Evolutionary conservation across 2,888 invertebrate genomes (phyloP).

Genomic region (Dromius quadrimaculatus): DNA sequence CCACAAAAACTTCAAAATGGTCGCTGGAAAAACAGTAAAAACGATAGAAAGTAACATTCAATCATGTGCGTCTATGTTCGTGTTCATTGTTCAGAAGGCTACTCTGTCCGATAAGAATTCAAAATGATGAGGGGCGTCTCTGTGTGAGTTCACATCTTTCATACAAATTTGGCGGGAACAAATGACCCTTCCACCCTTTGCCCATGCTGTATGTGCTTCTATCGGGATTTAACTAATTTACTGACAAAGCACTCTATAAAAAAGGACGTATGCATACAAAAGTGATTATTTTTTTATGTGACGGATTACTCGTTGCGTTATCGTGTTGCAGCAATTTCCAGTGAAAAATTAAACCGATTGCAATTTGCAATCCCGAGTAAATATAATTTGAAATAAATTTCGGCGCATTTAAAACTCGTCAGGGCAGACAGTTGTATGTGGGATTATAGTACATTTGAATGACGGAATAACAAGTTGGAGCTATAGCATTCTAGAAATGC

Average conservation of each 20-base stretch:
- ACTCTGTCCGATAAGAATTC: conserved; percentile 20
- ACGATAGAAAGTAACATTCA: conserved; percentile 30
- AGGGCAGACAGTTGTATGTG: too few relatives aligned
- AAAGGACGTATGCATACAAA: conserved; percentile 3
- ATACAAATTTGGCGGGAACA: conserved; percentile 25
- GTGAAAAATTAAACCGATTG: conserved; percentile 16
- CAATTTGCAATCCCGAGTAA: conserved; percentile 19
- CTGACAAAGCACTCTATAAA: conserved; percentile 8
- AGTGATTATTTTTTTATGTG: conserved; percentile 26
- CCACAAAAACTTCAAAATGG: conserved; percentile 23
- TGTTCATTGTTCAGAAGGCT: conserved; percentile 7
- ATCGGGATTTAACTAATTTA: conserved; percentile 19
- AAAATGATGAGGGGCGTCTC: conserved; percentile 26
- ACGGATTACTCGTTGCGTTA: not conserved
- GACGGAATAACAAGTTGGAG: conserved; percentile 22
- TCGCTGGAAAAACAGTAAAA: not conserved
- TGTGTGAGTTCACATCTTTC: conserved; percentile 25
- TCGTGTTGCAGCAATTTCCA: not conserved
- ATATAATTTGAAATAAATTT: conserved; percentile 25
- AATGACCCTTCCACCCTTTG: conserved; percentile 10
- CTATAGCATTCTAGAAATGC: conserved; percentile 7
- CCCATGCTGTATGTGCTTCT: not conserved
- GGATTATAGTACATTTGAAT: too few relatives aligned
- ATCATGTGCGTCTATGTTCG: not conserved
- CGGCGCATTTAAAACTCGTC: too few relatives aligned